Evolutionary conservation across 2,888 invertebrate genomes (phyloP).

Genomic region (Cheilosia scutellata): DNA sequence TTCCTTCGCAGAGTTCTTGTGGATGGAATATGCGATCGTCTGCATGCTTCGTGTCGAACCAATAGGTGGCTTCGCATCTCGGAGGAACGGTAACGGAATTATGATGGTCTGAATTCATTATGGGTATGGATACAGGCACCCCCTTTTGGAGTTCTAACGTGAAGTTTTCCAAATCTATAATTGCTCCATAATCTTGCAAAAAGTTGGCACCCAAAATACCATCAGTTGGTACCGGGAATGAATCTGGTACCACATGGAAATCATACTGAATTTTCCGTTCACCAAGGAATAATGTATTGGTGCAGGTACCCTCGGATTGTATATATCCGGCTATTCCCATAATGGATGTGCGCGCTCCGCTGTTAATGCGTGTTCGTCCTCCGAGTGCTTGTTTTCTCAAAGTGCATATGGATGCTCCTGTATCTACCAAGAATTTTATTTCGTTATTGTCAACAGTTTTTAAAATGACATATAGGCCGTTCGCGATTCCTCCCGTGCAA

Average conservation of each 20-base stretch:
- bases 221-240: neutral
- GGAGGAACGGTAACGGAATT: neutral
- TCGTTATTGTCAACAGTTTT: neutral
- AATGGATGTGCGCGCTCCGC: neutral
- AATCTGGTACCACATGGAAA: no score
- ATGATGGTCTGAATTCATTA: neutral
- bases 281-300: no score
- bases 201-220: neutral
- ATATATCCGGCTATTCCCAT: neutral
- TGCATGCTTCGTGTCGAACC: neutral
- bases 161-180: neutral
- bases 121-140: neutral
- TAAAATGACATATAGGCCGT: neutral
- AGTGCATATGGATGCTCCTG: no score
- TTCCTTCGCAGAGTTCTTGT: slow-evolving; percentile 1
- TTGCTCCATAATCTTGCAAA: neutral
- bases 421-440: no score
- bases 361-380: no score
- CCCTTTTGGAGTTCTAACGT: no score
- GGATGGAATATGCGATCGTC: neutral
- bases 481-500: neutral
- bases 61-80: slow-evolving; percentile 5
- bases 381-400: no score
- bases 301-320: neutral
- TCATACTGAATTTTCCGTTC: no score